These are phyloP conservation scores for Burhinus oedicnemus DNA, from an alignment of 2,113 vertebrate genomes.

Conservation along the genomic window DNA sequence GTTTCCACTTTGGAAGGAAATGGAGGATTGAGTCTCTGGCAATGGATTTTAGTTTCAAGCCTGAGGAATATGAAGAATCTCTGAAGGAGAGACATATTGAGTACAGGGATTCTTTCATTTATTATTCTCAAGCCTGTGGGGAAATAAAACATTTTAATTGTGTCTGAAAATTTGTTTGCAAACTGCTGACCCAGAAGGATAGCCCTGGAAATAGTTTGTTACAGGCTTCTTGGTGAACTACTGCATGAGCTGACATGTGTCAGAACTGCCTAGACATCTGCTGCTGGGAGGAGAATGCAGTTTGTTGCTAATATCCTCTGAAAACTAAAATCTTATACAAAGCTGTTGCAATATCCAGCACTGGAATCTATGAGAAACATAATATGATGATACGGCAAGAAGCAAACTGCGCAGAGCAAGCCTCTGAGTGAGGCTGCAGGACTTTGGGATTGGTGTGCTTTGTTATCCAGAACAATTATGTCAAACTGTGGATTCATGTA, in stretches of 20 bases:
- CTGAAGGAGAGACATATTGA: not conserved
- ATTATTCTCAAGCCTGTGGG: not conserved
- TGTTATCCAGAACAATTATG: not conserved
- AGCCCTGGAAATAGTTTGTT: not conserved
- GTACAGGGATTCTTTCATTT: not conserved
- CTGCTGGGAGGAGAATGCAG: not conserved
- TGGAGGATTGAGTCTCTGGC: not conserved
- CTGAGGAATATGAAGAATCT: not conserved
- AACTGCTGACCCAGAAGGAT: not conserved
- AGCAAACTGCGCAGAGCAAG: not conserved
- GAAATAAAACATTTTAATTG: slow-evolving; percentile 25
- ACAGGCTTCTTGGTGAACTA: not conserved
- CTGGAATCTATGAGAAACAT: not conserved
- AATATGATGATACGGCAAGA: not conserved
- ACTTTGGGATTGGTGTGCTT: not conserved
- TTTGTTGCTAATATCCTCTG: not conserved
- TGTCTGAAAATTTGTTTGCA: slow-evolving; percentile 13
- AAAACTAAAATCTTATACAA: not conserved
- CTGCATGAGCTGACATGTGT: not conserved
- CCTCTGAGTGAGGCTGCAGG: not conserved
- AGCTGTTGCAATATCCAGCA: not conserved
- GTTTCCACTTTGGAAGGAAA: not conserved
- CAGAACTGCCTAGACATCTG: not conserved
- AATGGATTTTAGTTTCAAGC: not conserved
- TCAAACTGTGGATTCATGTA: not conserved